Percentiles rank a stretch among this genome's conserved stretches.
Evolutionary conservation across 2,888 invertebrate species (phyloP).

Genomic region (Acheta domesticus): DNA sequence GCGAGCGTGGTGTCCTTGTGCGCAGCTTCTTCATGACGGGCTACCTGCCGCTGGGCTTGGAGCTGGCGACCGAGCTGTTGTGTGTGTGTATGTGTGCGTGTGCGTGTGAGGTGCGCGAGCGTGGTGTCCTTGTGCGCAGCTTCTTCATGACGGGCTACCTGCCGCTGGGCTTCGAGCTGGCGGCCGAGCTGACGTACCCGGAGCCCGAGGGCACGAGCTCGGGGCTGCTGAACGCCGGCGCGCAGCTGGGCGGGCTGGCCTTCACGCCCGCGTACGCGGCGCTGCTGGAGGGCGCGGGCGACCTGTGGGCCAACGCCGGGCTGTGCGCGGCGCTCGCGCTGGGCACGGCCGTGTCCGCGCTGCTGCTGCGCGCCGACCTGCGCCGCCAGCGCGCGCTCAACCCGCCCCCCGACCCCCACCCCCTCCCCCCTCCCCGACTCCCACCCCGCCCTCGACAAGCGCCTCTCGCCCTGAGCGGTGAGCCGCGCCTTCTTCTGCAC

Average conservation of each 20-base stretch:
- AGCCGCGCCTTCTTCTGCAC: too few relatives aligned
- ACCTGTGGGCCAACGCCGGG: conserved; percentile 76
- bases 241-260: conserved; percentile 75
- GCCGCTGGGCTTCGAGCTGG: conserved; percentile 97
- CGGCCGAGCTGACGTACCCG: conserved; percentile 94
- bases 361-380: conserved; percentile 71
- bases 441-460: not conserved
- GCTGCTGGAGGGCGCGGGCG: conserved; percentile 40
- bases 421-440: not conserved
- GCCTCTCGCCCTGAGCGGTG: not conserved
- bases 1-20: too few relatives aligned
- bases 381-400: conserved; percentile 68
- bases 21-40: too few relatives aligned
- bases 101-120: too few relatives aligned
- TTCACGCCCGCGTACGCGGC: conserved; percentile 67
- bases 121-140: conserved; percentile 51
- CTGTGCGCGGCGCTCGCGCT: conserved; percentile 72
- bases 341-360: conserved; percentile 74
- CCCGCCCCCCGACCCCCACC: not conserved
- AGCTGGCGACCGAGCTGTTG: too few relatives aligned
- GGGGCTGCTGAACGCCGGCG: conserved; percentile 90
- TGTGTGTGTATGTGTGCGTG: too few relatives aligned
- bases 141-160: conserved; percentile 99
- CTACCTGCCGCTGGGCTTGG: too few relatives aligned
- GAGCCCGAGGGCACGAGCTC: conserved; percentile 97